A percentile compares a stretch with the other conserved stretches of the same genome.
phyloP scores from a whole-genome alignment of 2,797 vertebrate species.

The Parambassis ranga region DNA sequence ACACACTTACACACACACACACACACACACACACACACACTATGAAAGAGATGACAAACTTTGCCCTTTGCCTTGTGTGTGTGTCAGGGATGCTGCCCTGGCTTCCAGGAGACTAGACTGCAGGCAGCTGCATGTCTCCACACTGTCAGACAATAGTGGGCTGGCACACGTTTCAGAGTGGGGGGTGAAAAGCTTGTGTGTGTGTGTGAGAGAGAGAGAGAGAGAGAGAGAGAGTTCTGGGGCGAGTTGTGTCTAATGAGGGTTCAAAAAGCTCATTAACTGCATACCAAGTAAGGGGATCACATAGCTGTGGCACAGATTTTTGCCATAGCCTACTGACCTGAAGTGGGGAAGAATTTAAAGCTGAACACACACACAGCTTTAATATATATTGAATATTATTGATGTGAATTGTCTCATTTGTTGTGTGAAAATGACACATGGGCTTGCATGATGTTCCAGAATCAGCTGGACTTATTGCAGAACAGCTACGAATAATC shows the following conservation, averaged over 20 bases:
- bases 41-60: conserved; percentile 46
- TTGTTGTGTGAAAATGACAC: background rate
- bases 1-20: conserved; percentile 7
- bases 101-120: conserved; percentile 57
- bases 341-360: conserved; percentile 4
- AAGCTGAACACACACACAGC: background rate
- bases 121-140: conserved; percentile 75
- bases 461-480: background rate
- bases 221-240: background rate
- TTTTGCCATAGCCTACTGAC: conserved; percentile 31
- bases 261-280: conserved; percentile 78
- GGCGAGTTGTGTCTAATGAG: conserved; percentile 62
- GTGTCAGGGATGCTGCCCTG: conserved; percentile 39
- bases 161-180: conserved; percentile 53
- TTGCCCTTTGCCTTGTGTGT: conserved; percentile 54
- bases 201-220: conserved; percentile 15
- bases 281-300: conserved; percentile 71
- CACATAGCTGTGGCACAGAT: conserved; percentile 50
- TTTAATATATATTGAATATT: no score
- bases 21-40: conserved; percentile 12
- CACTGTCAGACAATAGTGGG: conserved; percentile 64
- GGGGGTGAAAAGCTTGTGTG: conserved; percentile 47
- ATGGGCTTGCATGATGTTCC: background rate
- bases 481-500: background rate
- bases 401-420: background rate